These are phyloP conservation scores for Drosophila stalkeri DNA, from an alignment of 2,888 invertebrate species.

Conservation along the genomic window DNA sequence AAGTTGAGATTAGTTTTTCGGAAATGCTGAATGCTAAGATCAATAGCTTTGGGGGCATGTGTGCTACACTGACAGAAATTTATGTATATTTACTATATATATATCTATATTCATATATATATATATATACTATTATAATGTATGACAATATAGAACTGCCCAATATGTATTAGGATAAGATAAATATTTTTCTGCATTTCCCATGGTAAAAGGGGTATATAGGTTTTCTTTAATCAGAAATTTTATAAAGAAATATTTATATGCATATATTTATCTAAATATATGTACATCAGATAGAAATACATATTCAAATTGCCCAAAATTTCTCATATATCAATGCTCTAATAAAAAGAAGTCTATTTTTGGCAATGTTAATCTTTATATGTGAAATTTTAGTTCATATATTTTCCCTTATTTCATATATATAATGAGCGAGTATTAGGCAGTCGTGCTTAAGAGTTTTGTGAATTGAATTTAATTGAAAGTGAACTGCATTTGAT, in stretches of 20 bases:
- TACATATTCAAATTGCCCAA: neutral
- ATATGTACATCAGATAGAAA: neutral
- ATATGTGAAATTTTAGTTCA: neutral
- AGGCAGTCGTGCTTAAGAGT: neutral
- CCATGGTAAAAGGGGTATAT: too few relatives aligned
- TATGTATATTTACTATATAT: neutral
- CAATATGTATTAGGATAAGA: too few relatives aligned
- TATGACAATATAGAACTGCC: too few relatives aligned
- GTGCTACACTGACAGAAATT: constrained; percentile 8
- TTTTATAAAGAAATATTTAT: too few relatives aligned
- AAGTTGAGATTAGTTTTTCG: neutral
- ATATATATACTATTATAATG: neutral
- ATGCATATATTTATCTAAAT: neutral
- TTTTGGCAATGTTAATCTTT: neutral
- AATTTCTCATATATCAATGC: neutral
- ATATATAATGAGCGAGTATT: neutral
- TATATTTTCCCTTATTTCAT: neutral
- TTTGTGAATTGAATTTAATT: neutral
- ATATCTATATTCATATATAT: neutral
- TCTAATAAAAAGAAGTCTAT: neutral
- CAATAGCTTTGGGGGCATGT: neutral
- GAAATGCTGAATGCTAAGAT: neutral
- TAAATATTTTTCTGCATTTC: too few relatives aligned
- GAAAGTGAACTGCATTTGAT: neutral
- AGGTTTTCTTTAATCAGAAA: too few relatives aligned